A percentile compares a stretch with the other conserved stretches of the same genome.
Conservation (phyloP, 1,140 invertebrate species). For the Heliconius hermathena region DNA sequence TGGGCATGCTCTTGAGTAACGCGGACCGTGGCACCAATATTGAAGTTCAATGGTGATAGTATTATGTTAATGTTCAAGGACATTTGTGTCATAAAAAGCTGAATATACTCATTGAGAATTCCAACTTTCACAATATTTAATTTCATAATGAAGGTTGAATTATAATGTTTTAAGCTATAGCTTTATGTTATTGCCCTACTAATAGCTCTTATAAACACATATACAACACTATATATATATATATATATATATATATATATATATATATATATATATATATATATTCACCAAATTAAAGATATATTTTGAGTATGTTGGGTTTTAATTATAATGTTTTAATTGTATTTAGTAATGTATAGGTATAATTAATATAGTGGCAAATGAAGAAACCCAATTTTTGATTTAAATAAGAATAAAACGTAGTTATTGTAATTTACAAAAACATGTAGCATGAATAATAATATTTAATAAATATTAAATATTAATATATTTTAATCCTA, state of each 20-base stretch:
- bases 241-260: too few species aligned
- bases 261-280: too few species aligned
- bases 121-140: neutral
- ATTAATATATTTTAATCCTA: too few species aligned
- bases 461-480: neutral
- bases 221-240: too few species aligned
- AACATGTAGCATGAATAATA: neutral
- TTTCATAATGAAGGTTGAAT: neutral
- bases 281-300: too few species aligned
- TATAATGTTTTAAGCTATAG: neutral
- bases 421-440: neutral
- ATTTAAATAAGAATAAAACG: too few species aligned
- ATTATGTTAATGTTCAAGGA: constrained; percentile 17
- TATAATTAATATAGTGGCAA: too few species aligned
- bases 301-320: too few species aligned
- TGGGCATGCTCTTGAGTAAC: constrained; percentile 25
- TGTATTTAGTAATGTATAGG: too few species aligned
- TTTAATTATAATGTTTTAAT: too few species aligned
- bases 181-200: neutral
- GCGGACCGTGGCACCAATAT: constrained; percentile 41
- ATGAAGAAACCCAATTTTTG: too few species aligned
- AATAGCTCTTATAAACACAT: too few species aligned
- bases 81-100: constrained; percentile 8
- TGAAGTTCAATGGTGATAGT: constrained; percentile 46
- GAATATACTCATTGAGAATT: constrained; percentile 3